A percentile compares a stretch with the other conserved stretches of the same genome.
Conservation (phyloP, 2,888 invertebrate species). For the Heliconius charithonia region DNA sequence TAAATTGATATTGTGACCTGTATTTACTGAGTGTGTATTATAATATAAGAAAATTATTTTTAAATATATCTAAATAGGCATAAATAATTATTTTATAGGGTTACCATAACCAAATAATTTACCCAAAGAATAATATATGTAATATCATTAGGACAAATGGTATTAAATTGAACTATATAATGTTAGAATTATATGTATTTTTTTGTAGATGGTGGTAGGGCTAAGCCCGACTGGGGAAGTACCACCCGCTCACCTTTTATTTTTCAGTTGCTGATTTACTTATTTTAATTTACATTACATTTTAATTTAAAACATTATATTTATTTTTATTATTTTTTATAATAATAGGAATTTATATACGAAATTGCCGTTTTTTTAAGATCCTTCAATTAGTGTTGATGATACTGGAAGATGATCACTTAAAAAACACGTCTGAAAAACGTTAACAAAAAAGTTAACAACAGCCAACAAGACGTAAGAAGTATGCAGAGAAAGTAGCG, state of each 20-base stretch:
- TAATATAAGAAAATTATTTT: background rate
- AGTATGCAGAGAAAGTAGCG: too few species aligned
- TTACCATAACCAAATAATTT: too few species aligned
- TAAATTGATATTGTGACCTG: background rate
- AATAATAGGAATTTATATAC: background rate
- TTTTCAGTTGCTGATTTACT: constrained; percentile 3
- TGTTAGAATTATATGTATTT: background rate
- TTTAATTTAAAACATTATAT: constrained; percentile 7
- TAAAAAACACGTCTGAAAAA: too few species aligned
- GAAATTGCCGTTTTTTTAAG: constrained; percentile 1
- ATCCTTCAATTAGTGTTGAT: background rate
- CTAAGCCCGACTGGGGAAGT: constrained; percentile 15
- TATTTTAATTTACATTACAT: background rate
- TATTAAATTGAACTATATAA: background rate
- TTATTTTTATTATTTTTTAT: constrained; percentile 1
- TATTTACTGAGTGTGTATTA: background rate
- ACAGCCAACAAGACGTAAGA: background rate
- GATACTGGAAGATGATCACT: background rate
- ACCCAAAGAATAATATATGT: background rate
- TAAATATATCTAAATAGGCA: too few species aligned
- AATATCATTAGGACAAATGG: background rate
- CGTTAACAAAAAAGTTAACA: background rate
- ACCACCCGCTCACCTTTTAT: constrained; percentile 14
- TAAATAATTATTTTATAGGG: too few species aligned
- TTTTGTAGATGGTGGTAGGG: constrained; percentile 8